A percentile compares a stretch with the other conserved stretches of the same genome.
These are phyloP conservation scores for Lanistes nyassanus DNA, from an alignment of 1,140 invertebrate species.

Conservation along the genomic window DNA sequence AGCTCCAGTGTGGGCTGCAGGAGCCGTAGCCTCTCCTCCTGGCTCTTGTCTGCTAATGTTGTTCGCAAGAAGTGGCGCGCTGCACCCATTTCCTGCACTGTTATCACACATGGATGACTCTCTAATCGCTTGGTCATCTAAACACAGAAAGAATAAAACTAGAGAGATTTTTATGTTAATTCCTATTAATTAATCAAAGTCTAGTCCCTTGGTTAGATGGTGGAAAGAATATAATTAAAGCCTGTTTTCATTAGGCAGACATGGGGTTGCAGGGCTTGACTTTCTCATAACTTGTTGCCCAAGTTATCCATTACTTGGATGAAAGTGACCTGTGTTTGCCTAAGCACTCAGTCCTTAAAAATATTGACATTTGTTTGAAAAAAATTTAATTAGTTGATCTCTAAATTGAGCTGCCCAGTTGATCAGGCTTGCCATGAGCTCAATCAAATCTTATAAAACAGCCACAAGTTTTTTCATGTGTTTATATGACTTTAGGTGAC, in stretches of 20 bases:
- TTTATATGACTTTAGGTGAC: too few relatives aligned
- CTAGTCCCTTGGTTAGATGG: not conserved
- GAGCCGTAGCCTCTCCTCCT: constrained; percentile 86
- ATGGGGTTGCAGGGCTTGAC: too few relatives aligned
- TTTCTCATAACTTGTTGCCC: too few relatives aligned
- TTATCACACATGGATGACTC: constrained; percentile 91
- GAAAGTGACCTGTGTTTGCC: too few relatives aligned
- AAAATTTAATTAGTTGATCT: too few relatives aligned
- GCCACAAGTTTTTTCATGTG: too few relatives aligned
- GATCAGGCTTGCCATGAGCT: too few relatives aligned
- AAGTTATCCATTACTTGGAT: too few relatives aligned
- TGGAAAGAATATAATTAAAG: not conserved
- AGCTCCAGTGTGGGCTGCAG: constrained; percentile 93
- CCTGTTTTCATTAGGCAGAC: not conserved
- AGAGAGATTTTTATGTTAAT: not conserved
- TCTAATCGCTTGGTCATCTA: constrained; percentile 83
- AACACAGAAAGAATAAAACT: constrained; percentile 5
- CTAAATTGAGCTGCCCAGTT: too few relatives aligned
- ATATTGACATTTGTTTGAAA: too few relatives aligned
- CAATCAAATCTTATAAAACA: too few relatives aligned
- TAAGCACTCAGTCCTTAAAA: too few relatives aligned
- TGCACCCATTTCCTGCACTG: constrained; percentile 94
- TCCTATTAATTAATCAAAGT: not conserved
- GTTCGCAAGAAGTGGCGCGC: constrained; percentile 93
- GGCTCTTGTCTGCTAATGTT: constrained; percentile 83